phyloP scores from a whole-genome alignment of 2,113 vertebrate genomes.

The Anser brachyrhynchus region DNA sequence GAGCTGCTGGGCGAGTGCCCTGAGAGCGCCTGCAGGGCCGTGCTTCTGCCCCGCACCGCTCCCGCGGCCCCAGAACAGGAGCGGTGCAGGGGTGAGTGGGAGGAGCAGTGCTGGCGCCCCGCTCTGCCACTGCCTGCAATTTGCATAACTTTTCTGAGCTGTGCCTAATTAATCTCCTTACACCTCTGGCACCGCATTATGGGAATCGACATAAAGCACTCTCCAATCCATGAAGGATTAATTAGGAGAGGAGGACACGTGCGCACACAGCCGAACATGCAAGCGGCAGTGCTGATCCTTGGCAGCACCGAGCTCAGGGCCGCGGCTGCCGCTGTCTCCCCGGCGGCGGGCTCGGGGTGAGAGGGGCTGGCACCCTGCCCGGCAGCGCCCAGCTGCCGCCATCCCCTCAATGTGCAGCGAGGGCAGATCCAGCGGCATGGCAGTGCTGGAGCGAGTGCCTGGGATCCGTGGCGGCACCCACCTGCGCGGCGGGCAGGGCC shows the following conservation, averaged over 20 bases:
- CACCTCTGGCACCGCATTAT: background rate
- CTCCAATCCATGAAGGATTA: background rate
- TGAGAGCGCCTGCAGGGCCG: no score
- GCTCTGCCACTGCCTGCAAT: fast-evolving
- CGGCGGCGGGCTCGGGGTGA: background rate
- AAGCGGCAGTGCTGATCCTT: background rate
- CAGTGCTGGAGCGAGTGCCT: no score
- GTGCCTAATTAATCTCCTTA: background rate
- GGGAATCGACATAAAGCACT: background rate
- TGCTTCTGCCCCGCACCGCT: no score
- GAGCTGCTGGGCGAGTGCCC: background rate
- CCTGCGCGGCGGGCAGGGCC: no score
- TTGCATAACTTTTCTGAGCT: background rate
- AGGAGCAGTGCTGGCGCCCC: background rate
- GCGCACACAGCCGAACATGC: fast-evolving
- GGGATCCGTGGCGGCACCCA: no score
- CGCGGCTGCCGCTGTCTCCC: background rate
- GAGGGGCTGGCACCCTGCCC: background rate
- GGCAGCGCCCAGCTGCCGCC: background rate
- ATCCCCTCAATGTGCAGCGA: no score
- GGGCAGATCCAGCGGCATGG: no score
- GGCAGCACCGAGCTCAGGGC: fast-evolving
- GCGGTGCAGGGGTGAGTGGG: background rate
- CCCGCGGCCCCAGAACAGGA: background rate
- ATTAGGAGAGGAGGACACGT: background rate